phyloP scores from a whole-genome alignment of 1,140 invertebrate species.

The Drosophila mojavensis region DNA sequence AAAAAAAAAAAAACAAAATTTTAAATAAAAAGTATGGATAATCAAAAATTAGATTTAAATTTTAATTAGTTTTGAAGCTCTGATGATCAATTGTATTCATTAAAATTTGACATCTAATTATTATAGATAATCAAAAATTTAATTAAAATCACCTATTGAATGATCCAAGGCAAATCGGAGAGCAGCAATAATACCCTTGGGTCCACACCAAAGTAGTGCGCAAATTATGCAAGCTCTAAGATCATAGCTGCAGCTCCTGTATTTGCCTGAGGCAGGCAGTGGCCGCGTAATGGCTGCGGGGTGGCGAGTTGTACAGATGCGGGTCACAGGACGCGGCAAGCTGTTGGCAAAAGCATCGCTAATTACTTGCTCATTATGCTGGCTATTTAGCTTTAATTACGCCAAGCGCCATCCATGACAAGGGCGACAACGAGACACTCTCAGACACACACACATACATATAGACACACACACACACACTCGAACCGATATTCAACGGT shows the following conservation, averaged over 20 bases:
- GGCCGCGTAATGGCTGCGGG: constrained; percentile 25
- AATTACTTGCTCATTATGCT: constrained; percentile 83
- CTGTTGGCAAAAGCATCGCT: constrained; percentile 71
- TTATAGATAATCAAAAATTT: too few relatives aligned
- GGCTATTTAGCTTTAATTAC: constrained; percentile 83
- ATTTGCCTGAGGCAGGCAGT: constrained; percentile 1
- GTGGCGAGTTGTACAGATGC: neutral
- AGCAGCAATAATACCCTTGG: neutral
- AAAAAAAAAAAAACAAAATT: neutral
- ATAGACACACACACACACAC: constrained; percentile 13
- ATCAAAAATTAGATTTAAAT: neutral
- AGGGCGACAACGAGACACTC: constrained; percentile 53
- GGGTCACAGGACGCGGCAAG: constrained; percentile 37
- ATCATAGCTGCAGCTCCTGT: neutral
- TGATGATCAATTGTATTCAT: too few relatives aligned
- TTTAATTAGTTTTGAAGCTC: constrained; percentile 29
- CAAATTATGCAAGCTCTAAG: constrained; percentile 26
- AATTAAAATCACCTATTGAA: too few relatives aligned
- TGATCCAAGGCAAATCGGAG: neutral
- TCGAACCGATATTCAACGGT: constrained; percentile 54
- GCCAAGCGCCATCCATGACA: constrained; percentile 71
- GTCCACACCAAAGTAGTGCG: neutral
- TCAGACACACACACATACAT: constrained; percentile 28
- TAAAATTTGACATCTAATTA: too few relatives aligned
- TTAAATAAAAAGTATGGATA: neutral